Evolutionary conservation across 2,888 invertebrate species (phyloP).

Genomic region (Punctoribates punctum): DNA sequence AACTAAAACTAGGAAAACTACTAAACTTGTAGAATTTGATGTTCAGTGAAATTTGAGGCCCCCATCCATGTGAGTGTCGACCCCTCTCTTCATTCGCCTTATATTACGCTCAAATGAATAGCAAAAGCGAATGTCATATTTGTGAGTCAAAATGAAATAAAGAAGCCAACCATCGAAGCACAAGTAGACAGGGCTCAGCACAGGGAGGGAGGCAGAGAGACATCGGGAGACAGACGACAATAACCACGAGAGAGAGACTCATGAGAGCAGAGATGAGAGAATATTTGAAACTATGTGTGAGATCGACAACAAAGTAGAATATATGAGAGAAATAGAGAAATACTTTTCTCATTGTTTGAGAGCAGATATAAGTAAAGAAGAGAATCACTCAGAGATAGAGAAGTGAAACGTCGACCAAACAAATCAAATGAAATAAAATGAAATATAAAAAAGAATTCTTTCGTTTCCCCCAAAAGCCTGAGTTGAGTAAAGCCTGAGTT

Average conservation of each 20-base stretch:
- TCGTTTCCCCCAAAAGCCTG: neutral
- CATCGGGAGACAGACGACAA: neutral
- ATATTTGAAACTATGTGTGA: neutral
- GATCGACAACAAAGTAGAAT: slow-evolving; percentile 16
- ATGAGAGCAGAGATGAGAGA: neutral
- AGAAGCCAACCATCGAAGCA: slow-evolving; percentile 29
- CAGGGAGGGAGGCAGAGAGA: neutral
- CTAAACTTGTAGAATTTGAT: slow-evolving; percentile 24
- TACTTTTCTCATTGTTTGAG: slow-evolving; percentile 32
- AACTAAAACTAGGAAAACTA: neutral
- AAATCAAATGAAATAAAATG: slow-evolving; percentile 10
- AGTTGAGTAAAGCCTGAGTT: slow-evolving; percentile 22
- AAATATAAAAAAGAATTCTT: neutral
- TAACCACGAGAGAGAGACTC: neutral
- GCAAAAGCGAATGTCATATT: slow-evolving; percentile 28
- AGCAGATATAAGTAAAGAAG: neutral
- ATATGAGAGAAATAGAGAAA: neutral
- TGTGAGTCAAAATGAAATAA: slow-evolving; percentile 34
- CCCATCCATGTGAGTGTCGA: neutral
- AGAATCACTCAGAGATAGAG: neutral
- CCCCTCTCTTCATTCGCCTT: slow-evolving; percentile 8
- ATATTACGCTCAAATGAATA: slow-evolving; percentile 32
- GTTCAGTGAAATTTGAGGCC: slow-evolving; percentile 15
- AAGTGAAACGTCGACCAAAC: neutral
- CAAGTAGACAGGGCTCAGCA: neutral